Conservation (phyloP, 2,113 vertebrate genomes). For the Neopipo cinnamomea region DNA sequence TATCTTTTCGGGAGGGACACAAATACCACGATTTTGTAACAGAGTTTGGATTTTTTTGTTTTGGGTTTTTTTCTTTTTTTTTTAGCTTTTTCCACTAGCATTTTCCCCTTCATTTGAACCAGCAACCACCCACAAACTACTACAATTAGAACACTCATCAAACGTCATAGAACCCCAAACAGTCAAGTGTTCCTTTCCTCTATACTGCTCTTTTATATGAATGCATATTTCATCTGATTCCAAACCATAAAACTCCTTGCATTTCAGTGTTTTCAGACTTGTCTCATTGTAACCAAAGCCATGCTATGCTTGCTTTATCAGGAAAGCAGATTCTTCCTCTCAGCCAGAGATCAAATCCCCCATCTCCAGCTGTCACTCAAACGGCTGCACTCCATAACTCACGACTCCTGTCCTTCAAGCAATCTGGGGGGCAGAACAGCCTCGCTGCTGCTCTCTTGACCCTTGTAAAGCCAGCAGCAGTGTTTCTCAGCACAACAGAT, state of each 20-base stretch:
- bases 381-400: background rate
- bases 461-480: background rate
- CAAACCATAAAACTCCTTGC: background rate
- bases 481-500: background rate
- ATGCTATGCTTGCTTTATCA: background rate
- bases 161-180: background rate
- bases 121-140: background rate
- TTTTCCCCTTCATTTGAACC: background rate
- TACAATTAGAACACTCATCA: background rate
- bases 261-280: background rate
- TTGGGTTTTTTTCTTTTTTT: no score
- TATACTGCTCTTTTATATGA: background rate
- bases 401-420: background rate
- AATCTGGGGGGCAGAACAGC: background rate
- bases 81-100: background rate
- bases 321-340: background rate
- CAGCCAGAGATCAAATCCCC: background rate
- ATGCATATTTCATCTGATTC: background rate
- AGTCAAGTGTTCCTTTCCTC: background rate
- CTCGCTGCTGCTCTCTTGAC: background rate
- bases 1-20: background rate
- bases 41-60: fast-evolving
- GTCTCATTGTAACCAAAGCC: background rate
- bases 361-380: background rate
- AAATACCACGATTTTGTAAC: background rate